These are phyloP conservation scores for Pomacea maculata DNA, from an alignment of 1,140 invertebrate species.

Conservation along the genomic window DNA sequence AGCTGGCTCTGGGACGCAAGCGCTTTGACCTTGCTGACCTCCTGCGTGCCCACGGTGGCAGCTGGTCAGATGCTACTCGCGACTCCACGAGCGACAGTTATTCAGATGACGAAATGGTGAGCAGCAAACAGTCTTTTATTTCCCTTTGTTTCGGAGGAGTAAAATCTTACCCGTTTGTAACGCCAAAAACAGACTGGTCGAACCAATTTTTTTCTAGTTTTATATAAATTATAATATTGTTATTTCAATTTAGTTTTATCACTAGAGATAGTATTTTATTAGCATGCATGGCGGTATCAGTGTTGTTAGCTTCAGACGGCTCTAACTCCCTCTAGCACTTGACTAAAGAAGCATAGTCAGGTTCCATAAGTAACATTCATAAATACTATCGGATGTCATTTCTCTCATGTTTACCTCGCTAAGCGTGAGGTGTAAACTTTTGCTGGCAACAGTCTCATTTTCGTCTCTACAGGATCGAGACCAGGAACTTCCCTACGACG, in stretches of 20 bases:
- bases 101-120: conserved; percentile 34
- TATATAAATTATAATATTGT: too few species aligned
- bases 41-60: conserved; percentile 28
- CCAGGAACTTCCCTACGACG: conserved; percentile 1
- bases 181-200: too few species aligned
- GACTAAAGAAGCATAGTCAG: not conserved
- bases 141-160: not conserved
- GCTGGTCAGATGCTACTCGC: conserved; percentile 7
- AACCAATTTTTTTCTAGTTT: too few species aligned
- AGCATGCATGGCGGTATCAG: too few species aligned
- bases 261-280: too few species aligned
- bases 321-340: too few species aligned
- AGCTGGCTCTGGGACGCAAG: conserved; percentile 37
- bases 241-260: too few species aligned
- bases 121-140: not conserved
- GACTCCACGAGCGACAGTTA: conserved; percentile 13
- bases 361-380: too few species aligned
- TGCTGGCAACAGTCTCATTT: not conserved
- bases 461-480: not conserved
- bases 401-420: too few species aligned
- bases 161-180: not conserved
- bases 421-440: not conserved
- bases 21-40: conserved; percentile 20
- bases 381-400: too few species aligned
- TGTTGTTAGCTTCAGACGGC: too few species aligned